Evolutionary conservation across 2,888 invertebrate genomes (phyloP), one percentile per base, ranked within the genome.

Genomic region (Coleophora flavipennella): DNA sequence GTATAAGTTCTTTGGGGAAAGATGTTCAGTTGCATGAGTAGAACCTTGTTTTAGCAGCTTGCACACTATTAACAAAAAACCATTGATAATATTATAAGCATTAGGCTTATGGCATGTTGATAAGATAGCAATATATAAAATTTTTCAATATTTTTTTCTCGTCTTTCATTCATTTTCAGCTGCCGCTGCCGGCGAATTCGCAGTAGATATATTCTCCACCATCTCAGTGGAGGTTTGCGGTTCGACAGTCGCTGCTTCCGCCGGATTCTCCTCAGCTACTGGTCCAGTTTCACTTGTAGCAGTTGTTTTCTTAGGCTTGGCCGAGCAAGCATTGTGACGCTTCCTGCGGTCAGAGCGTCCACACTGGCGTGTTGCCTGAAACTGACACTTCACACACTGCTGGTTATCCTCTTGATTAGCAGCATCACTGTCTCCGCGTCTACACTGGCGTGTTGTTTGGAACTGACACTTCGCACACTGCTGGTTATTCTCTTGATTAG

Each of bases 151-250:
- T 20, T 20, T 20, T 20, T 20, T 20, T 20, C 3, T 20, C 6
- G 20, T 20, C 3, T 20, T 20, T 6, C 10, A 28, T n/a, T 12
- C 26, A 35, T 25, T 27, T 35, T 6, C 27, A 13, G 4, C 28
- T 2, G 11, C 10, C 11, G 35, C 13, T 28, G 35, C 13, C 13
- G 13, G 45, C 1, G 39, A 20, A 10, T 13, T 35, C 10, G 13
- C 31, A 14, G 31, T 36, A 8, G 33, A 29, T 25, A 60, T 54
- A 31, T 51, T 55, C 39, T 62, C 57, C 36, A 59, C 60, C 51
- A 55, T 43, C 12, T 25, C 39, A 11, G 45, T 47, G 25, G 58
- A 31, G 36, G 36, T 41, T 32, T 34, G 35, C 12, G 35, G 14
- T 38, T 41, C 41, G 1, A 8, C 11, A 31, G 33, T 33, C 3